Evolutionary conservation across 2,797 vertebrate species (phyloP), one percentile per base, ranked within the genome.

Genomic region (Petrocephalus sullivani): DNA sequence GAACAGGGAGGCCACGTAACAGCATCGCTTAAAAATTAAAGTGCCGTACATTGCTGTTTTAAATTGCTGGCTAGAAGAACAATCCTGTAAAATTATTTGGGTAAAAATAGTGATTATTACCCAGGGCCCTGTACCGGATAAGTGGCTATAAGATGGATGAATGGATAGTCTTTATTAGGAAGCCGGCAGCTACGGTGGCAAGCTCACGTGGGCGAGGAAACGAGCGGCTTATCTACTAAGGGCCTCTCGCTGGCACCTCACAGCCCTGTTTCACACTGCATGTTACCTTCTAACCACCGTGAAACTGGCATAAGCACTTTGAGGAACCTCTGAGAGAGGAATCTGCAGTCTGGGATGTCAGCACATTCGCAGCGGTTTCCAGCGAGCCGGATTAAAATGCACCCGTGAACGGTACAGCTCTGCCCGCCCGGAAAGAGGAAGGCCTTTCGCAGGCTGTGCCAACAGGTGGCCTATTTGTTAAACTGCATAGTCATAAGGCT

Each of bases 251-350:
- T 78, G 37, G 37, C 71, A 78, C 37, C 71, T 78, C 37, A 78
- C 4, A 78, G 37, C 2, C 71, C 71, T 10, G 64, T 67, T 33
- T 33, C 64, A 67, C 64, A 67, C 23, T 78, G 71, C 37, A 46
- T 78, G 71, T 46, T 41, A 78, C 71, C 33, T 78, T 78, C 33
- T 78, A 78, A 78, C 71, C 37, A 46, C 71, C 71, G 37, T 78
- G 71, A 78, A 78, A 78, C 71, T 78, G 37, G 71, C 71, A 78
- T 78, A 78, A 78, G 71, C 71, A 78, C 37, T 78, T 78, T 78
- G 71, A 46, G 71, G 71, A 19, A 78, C 71, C 71, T 78, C 71
- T 78, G 37, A 46, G 37, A 78, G 71, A 78, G 16, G 37, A 78
- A 78, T 78, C 37, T 46, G 71, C 6, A 46, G 33, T 33, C 71